These are phyloP conservation scores for Chironomus tentans DNA, from an alignment of 2,888 invertebrate genomes.

Conservation along the genomic window DNA sequence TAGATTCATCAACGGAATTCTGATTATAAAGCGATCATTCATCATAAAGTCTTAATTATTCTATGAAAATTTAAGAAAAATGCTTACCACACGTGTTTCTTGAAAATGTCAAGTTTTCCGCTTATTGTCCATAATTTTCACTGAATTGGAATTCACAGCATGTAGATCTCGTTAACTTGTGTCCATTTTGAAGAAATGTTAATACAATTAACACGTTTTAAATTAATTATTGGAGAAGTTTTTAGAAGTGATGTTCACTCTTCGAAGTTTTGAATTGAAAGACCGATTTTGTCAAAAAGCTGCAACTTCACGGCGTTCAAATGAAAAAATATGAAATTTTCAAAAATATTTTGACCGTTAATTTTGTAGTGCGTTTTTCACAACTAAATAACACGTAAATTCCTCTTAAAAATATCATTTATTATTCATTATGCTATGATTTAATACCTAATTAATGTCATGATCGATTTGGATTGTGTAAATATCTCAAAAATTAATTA, in stretches of 20 bases:
- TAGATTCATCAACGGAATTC: slow-evolving; percentile 15
- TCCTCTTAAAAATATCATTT: too few relatives aligned
- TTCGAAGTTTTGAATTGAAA: not conserved
- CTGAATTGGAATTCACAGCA: not conserved
- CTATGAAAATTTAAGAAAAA: not conserved
- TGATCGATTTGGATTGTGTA: too few relatives aligned
- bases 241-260: not conserved
- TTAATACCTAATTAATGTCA: too few relatives aligned
- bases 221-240: not conserved
- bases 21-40: slow-evolving; percentile 18
- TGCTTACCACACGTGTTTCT: not conserved
- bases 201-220: not conserved
- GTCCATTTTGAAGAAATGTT: not conserved
- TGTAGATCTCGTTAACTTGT: not conserved
- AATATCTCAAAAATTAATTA: too few relatives aligned
- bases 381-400: too few relatives aligned
- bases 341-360: too few relatives aligned
- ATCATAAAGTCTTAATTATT: not conserved
- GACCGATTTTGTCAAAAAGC: too few relatives aligned
- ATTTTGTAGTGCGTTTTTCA: too few relatives aligned
- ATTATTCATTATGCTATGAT: too few relatives aligned
- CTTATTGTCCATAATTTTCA: not conserved
- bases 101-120: not conserved
- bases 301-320: too few relatives aligned
- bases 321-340: too few relatives aligned